A percentile compares a stretch with the other conserved stretches of the same genome.
phyloP scores from a whole-genome alignment of 2,888 invertebrate species.

The Stomorhina lunata region DNA sequence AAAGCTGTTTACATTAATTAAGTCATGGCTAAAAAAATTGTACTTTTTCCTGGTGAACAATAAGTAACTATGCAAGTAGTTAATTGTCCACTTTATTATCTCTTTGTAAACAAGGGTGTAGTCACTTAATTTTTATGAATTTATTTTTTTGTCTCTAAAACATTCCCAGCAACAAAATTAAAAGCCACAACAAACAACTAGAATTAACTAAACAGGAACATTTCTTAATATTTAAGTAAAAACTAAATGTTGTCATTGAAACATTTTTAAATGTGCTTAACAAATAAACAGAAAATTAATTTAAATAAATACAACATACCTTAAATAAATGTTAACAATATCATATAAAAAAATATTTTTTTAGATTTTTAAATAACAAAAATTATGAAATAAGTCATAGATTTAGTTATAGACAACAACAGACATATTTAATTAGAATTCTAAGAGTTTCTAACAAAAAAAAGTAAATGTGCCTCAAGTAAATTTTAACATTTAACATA shows the following conservation, averaged over 20 bases:
- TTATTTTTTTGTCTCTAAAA: too few species aligned
- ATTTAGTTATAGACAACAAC: slow-evolving; percentile 35
- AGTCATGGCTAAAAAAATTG: too few species aligned
- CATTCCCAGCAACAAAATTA: too few species aligned
- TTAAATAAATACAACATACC: neutral
- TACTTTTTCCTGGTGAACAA: too few species aligned
- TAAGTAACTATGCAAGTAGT: too few species aligned
- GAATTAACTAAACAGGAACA: too few species aligned
- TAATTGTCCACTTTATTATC: too few species aligned
- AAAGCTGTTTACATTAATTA: too few species aligned
- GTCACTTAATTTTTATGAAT: too few species aligned
- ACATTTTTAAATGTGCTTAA: neutral
- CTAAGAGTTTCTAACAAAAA: slow-evolving; percentile 33
- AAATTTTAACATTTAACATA: too few species aligned
- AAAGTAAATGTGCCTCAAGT: slow-evolving; percentile 64
- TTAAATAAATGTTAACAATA: slow-evolving; percentile 61
- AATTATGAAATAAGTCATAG: slow-evolving; percentile 13
- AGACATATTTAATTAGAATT: slow-evolving; percentile 30
- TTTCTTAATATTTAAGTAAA: slow-evolving; percentile 28
- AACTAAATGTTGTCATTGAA: neutral
- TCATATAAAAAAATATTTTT: slow-evolving; percentile 11
- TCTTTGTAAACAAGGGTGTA: too few species aligned
- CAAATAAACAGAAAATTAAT: neutral
- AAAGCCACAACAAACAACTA: too few species aligned
- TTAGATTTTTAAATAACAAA: slow-evolving; percentile 5